A percentile compares a stretch with the other conserved stretches of the same genome.
phyloP scores from a whole-genome alignment of 2,797 vertebrate species.

The Acanthopagrus latus region DNA sequence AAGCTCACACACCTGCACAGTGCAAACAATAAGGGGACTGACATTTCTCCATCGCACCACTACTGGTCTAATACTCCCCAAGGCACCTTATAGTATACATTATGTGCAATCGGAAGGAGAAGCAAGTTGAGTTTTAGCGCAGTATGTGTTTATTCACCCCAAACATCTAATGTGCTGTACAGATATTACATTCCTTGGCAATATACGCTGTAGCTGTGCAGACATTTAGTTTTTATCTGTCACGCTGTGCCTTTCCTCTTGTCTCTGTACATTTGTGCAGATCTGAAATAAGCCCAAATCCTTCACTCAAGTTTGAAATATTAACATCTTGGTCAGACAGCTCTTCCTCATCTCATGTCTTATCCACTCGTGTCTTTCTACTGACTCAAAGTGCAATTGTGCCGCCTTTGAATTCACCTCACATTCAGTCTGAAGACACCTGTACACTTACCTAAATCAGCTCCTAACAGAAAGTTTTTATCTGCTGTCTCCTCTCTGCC shows the following conservation, averaged over 20 bases:
- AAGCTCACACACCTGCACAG: neutral
- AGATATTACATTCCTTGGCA: neutral
- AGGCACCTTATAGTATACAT: neutral
- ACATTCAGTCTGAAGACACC: neutral
- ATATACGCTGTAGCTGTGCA: neutral
- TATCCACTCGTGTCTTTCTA: neutral
- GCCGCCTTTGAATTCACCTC: neutral
- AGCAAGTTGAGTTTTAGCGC: neutral
- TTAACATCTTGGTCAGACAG: too few relatives aligned
- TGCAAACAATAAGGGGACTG: neutral
- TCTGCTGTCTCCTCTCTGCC: neutral
- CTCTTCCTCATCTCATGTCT: neutral
- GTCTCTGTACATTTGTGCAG: neutral
- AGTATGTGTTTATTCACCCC: neutral
- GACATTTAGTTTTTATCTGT: neutral
- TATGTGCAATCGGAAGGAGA: neutral
- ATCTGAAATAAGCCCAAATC: neutral
- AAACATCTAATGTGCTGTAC: neutral
- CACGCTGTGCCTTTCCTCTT: neutral
- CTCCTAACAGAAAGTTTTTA: neutral
- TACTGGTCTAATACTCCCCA: neutral
- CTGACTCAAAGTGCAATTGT: neutral
- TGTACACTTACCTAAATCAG: neutral
- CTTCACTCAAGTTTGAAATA: neutral
- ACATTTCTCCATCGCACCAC: neutral